Conservation (phyloP, 2,888 invertebrate genomes). For the Mongoloraphidia duomilia region DNA sequence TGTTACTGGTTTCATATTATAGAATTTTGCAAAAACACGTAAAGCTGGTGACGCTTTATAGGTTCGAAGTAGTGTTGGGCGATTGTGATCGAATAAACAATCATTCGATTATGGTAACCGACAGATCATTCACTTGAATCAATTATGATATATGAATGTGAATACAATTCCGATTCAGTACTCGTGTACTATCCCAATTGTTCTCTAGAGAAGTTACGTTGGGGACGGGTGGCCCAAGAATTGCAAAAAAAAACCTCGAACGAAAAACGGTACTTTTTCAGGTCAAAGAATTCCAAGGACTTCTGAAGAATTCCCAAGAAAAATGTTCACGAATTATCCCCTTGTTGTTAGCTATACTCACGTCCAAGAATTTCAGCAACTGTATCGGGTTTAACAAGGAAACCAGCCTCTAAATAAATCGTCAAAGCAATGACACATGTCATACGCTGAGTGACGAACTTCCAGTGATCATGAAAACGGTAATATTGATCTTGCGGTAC, state of each 20-base stretch:
- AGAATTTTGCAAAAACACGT: neutral
- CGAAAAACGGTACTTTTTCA: neutral
- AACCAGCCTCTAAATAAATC: conserved; percentile 65
- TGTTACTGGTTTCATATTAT: neutral
- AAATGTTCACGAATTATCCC: neutral
- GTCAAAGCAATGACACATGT: conserved; percentile 65
- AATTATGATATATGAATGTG: no score
- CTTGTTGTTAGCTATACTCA: conserved; percentile 28
- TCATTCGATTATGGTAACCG: no score
- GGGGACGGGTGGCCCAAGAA: no score
- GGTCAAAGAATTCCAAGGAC: neutral
- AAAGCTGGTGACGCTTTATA: neutral
- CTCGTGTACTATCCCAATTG: no score
- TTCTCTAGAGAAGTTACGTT: no score
- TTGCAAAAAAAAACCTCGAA: no score
- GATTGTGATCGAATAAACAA: no score
- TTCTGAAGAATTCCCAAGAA: neutral
- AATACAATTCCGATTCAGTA: no score
- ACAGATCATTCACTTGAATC: no score
- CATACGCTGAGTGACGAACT: conserved; percentile 63
- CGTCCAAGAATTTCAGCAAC: conserved; percentile 66
- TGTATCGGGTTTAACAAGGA: conserved; percentile 57
- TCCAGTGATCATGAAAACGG: conserved; percentile 81
- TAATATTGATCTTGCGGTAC: conserved; percentile 71
- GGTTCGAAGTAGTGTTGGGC: neutral